Base-by-base conservation (phyloP, 2,797 vertebrate genomes). In the Heterohyrax brucei region DNA sequence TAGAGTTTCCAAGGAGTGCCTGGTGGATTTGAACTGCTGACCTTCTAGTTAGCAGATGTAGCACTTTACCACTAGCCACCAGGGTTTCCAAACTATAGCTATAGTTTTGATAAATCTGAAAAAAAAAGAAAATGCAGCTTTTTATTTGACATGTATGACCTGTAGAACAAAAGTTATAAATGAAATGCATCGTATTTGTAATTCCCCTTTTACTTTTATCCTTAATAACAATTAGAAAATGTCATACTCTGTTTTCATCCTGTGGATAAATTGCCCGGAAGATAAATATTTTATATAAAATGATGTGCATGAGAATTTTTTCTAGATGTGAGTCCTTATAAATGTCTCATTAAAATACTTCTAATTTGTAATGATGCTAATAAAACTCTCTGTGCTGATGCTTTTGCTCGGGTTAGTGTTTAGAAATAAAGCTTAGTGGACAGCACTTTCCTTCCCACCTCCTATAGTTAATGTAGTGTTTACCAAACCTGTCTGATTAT, bases 181-280 rank as follows among this genome's bases (percentile, higher is more conserved):
- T 2, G 39, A 68, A 72, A 89, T 80, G 90, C 56, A 46, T 73
- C 89, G 30, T 68, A 3, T 73, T 73, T 62, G 19, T 48, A 68
- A 87, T 90, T 89, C 14, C 30, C 33, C 48, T 75, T 94, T 81
- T 84, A 94, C 93, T 84, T 90, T 70, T 72, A 44, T 88, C 72
- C 94, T 56, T 24, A 39, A 78, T 80, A 82, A 89, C 50, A 90
- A 88, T 75, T 59, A 85, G 87, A 95, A 96, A 76, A 87, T 94
- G 68, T 96, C 93, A 68, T 80, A 22, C 64, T 97, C 66, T 91
- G 16, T 88, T 97, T 97, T 96, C n/a, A 50, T 89, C 62, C 53
- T 92, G 53, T 28, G 96, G 22, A 90, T 62, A 92, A 96, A 96
- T 92, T 86, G 46, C 7, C 50, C 94, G 26, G 90, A 93, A 62